Evolutionary conservation across 2,113 vertebrate species (phyloP).

Genomic region (Chelonoidis abingdonii): DNA sequence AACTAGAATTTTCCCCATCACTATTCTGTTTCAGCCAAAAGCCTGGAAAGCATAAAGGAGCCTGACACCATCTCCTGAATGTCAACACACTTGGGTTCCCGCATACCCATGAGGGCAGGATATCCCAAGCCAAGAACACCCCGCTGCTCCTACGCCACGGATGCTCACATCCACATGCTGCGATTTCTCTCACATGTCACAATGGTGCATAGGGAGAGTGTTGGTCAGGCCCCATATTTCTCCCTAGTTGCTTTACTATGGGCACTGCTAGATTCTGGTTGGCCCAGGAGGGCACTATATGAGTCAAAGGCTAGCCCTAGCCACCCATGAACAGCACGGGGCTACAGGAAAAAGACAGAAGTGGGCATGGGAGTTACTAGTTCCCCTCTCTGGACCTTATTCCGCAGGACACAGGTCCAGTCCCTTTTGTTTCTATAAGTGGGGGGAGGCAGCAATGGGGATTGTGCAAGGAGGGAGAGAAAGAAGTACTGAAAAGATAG

Average conservation of each 20-base stretch:
- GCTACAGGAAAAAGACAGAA: neutral
- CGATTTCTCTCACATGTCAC: neutral
- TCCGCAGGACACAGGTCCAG: neutral
- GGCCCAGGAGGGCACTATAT: neutral
- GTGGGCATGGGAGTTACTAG: neutral
- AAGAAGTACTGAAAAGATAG: neutral
- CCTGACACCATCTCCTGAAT: neutral
- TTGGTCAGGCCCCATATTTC: neutral
- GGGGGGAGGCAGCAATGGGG: neutral
- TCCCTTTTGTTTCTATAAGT: neutral
- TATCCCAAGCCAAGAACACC: neutral
- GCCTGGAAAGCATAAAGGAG: neutral
- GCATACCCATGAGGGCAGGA: neutral
- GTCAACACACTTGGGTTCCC: neutral
- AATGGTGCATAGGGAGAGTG: neutral
- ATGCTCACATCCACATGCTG: neutral
- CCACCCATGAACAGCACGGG: neutral
- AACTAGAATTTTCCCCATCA: neutral
- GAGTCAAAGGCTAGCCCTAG: neutral
- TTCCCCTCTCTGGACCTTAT: neutral
- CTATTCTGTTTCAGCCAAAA: slow-evolving; percentile 3
- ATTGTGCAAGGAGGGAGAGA: neutral
- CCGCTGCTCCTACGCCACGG: neutral
- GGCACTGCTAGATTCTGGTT: neutral
- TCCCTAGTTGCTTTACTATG: neutral